Evolutionary conservation across 2,888 invertebrate genomes (phyloP).

Genomic region (Anticlea derivata): DNA sequence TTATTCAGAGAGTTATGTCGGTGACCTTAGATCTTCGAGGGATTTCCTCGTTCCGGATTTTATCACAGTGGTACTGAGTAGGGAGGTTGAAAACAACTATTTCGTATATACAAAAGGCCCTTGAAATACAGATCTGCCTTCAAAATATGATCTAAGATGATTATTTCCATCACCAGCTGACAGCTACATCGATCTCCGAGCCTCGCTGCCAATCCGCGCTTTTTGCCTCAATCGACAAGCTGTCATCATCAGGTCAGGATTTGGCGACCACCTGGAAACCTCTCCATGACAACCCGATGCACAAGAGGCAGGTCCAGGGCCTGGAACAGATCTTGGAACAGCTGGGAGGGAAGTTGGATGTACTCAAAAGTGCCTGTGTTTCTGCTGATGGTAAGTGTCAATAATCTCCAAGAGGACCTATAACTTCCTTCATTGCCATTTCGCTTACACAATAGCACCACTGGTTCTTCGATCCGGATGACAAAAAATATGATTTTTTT

Average conservation of each 20-base stretch:
- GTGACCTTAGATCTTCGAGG: too few species aligned
- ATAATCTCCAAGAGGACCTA: too few species aligned
- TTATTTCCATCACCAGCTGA: conserved; percentile 38
- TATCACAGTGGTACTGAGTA: too few species aligned
- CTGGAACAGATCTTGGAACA: conserved; percentile 27
- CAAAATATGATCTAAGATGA: too few species aligned
- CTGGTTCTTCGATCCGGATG: neutral
- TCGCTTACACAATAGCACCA: neutral
- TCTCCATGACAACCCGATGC: conserved; percentile 17
- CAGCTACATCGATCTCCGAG: conserved; percentile 41
- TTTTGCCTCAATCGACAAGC: conserved; percentile 33
- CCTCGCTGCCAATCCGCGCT: conserved; percentile 42
- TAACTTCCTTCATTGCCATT: too few species aligned
- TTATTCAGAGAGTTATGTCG: too few species aligned
- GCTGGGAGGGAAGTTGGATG: conserved; percentile 38
- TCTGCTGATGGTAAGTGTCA: conserved; percentile 12
- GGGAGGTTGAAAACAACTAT: too few species aligned
- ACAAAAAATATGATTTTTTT: neutral
- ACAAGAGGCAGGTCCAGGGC: conserved; percentile 32
- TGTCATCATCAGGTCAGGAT: conserved; percentile 33
- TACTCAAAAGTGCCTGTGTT: conserved; percentile 30
- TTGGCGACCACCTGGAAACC: conserved; percentile 36
- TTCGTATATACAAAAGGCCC: too few species aligned
- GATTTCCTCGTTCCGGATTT: too few species aligned
- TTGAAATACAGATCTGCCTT: too few species aligned